Evolutionary conservation across 2,113 vertebrate species (phyloP), one percentile per base, ranked within the genome.

Genomic region (Hucho hucho): DNA sequence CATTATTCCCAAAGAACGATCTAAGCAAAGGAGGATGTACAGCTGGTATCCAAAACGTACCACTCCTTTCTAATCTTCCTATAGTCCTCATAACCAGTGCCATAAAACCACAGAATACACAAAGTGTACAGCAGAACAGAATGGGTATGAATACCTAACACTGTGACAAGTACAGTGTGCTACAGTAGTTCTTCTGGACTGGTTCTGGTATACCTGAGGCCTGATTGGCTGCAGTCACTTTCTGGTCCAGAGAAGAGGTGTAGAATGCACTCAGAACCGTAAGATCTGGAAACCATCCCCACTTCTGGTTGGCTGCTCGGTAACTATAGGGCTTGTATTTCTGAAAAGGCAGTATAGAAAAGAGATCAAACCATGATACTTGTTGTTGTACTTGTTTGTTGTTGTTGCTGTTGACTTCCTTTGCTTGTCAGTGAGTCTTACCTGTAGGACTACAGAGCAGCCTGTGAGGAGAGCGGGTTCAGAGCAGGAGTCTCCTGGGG

Each of bases 251-350:
- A 4, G 37, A 20, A 22, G 87, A 81, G 64, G 87, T 92, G n/a
- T 89, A 78, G 74, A 92, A 90, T n/a, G 87, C 89, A 64, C 64
- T 59, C 14, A 92, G 79, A 49, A 79, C 64, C 69, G 81, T 89
- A 4, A 0, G 64, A 24, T 78, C 81, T 74, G 86, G 76, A 7
- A 78, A 16, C 49, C 87, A 92, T 69, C 58, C 69, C 89, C 90
- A 90, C 77, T 88, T 92, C 75, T 91, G 90, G 83, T 92, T 86
- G 70, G 90, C 83, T 70, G 74, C 68, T 11, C 90, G 90, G 77
- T 88, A 84, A 28, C 64, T 70, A 63, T 80, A 77, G 29, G 76
- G 81, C 46, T 86, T 89, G 47, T 92, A 88, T 74, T 84, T 90
- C 91, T 92, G 73, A 4, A 70, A 71, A 47, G 1, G 32, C 25